Conservation (phyloP, 2,888 invertebrate genomes). For the Romanomermis culicivorax region DNA sequence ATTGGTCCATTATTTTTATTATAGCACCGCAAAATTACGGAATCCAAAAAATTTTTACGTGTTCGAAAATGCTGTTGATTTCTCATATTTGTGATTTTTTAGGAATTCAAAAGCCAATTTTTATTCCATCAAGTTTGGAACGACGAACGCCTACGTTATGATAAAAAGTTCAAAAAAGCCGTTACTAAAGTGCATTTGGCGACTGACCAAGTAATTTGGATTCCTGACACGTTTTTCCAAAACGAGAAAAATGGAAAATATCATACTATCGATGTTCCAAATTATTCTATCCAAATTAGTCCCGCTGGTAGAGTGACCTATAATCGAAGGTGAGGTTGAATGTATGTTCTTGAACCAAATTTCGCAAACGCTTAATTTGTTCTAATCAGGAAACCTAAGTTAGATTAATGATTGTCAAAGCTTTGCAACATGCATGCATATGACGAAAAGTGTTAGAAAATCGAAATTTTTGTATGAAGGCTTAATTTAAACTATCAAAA, state of each 20-base stretch:
- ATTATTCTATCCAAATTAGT: conserved; percentile 22
- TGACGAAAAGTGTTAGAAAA: no score
- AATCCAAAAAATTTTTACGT: no score
- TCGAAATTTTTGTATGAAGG: no score
- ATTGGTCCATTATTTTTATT: no score
- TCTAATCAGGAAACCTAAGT: no score
- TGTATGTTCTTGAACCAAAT: no score
- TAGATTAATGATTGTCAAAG: no score
- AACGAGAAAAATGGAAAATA: conserved; percentile 11
- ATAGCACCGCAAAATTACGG: no score
- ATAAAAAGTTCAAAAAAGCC: background rate
- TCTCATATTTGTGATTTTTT: conserved; percentile 1
- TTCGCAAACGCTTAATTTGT: no score
- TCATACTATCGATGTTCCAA: conserved; percentile 15
- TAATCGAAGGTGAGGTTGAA: conserved; percentile 21
- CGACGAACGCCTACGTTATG: conserved; percentile 6
- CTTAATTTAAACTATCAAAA: no score
- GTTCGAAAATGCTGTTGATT: no score
- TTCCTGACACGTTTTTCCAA: conserved; percentile 21
- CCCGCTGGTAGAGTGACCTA: conserved; percentile 25
- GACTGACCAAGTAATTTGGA: conserved; percentile 20
- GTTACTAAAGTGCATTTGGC: conserved; percentile 21
- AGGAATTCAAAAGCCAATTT: conserved; percentile 6
- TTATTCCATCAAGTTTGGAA: conserved; percentile 3
- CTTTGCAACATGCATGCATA: no score